Evolutionary conservation across 2,888 invertebrate species (phyloP).

Genomic region (Prostheceraeus crozeri): DNA sequence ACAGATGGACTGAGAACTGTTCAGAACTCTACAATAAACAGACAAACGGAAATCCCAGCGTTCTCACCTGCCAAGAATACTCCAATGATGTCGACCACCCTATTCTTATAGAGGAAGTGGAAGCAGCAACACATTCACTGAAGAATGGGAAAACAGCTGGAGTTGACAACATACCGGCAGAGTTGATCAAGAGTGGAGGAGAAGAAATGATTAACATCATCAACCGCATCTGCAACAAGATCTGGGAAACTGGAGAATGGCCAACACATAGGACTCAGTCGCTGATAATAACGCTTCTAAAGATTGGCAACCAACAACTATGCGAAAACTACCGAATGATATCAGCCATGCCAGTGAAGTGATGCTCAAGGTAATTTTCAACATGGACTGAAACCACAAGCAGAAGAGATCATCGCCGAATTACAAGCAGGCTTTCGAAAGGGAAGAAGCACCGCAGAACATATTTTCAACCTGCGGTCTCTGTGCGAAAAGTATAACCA

Average conservation of each 20-base stretch:
- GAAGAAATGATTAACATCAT: background rate
- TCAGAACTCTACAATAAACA: too few species aligned
- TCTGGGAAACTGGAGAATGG: background rate
- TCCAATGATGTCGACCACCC: too few species aligned
- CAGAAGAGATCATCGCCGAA: background rate
- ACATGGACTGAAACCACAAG: background rate
- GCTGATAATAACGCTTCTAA: background rate
- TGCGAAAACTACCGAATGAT: constrained; percentile 6
- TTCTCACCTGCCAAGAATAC: too few species aligned
- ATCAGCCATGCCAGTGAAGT: constrained; percentile 2
- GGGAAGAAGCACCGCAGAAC: constrained; percentile 5
- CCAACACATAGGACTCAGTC: constrained; percentile 4
- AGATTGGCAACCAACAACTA: background rate
- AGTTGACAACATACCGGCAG: constrained; percentile 15
- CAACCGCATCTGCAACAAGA: background rate
- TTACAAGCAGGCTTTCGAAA: constrained; percentile 10
- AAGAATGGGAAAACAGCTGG: too few species aligned
- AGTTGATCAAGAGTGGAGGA: background rate
- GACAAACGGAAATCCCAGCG: too few species aligned
- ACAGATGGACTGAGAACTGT: too few species aligned
- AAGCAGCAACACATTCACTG: too few species aligned
- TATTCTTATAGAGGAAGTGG: too few species aligned
- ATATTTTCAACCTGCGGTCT: background rate
- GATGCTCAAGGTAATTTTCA: background rate
- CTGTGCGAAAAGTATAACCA: too few species aligned